phyloP scores from a whole-genome alignment of 2,888 invertebrate species.

The Therioaphis trifolii region DNA sequence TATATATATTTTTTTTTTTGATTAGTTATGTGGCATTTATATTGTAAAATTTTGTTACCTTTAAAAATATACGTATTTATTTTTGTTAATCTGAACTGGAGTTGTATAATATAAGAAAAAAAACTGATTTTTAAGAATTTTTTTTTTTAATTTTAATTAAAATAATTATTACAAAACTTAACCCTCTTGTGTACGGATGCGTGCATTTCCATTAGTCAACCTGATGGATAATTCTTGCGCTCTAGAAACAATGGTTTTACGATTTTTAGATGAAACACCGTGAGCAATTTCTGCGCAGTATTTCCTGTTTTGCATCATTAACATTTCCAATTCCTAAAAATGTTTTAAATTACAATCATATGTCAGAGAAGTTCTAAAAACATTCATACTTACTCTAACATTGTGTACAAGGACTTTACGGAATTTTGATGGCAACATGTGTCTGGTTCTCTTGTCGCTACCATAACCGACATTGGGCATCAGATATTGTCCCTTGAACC shows the following conservation, averaged over 20 bases:
- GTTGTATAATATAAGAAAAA: neutral
- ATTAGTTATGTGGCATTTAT: slow-evolving; percentile 19
- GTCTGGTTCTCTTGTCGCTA: slow-evolving; percentile 91
- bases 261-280: slow-evolving; percentile 96
- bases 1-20: neutral
- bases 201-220: slow-evolving; percentile 95
- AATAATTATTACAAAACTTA: slow-evolving; percentile 58
- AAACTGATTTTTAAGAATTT: neutral
- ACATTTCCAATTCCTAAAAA: slow-evolving; percentile 90
- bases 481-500: slow-evolving; percentile 98
- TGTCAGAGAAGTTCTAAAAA: too few relatives aligned
- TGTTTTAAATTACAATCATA: neutral
- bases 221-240: slow-evolving; percentile 95
- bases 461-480: slow-evolving; percentile 99
- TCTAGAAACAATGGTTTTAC: slow-evolving; percentile 94
- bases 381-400: slow-evolving; percentile 74
- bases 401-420: slow-evolving; percentile 94
- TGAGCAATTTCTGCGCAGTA: slow-evolving; percentile 99
- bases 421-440: slow-evolving; percentile 98
- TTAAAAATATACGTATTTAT: slow-evolving; percentile 3
- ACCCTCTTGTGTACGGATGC: slow-evolving; percentile 93
- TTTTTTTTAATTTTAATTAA: slow-evolving; percentile 81
- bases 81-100: slow-evolving; percentile 11
- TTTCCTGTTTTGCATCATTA: slow-evolving; percentile 98
- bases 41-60: slow-evolving; percentile 35